phyloP scores from a whole-genome alignment of 2,113 vertebrate genomes.

The Cepphus grylle region DNA sequence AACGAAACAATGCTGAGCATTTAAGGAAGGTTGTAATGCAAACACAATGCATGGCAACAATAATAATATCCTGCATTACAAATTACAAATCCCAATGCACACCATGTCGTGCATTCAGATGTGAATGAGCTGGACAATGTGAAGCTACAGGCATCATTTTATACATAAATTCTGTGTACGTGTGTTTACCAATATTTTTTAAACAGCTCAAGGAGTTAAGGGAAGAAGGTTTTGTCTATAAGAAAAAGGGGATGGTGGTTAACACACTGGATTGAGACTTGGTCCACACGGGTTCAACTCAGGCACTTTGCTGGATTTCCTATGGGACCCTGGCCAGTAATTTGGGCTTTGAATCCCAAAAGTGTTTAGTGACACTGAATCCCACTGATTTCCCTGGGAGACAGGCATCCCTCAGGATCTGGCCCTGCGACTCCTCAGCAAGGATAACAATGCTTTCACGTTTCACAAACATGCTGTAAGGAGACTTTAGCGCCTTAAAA shows the following conservation, averaged over 20 bases:
- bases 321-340: background rate
- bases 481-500: background rate
- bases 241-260: background rate
- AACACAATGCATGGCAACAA: background rate
- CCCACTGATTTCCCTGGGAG: background rate
- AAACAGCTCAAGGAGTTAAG: background rate
- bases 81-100: background rate
- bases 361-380: background rate
- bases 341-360: background rate
- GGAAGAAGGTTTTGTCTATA: background rate
- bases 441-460: background rate
- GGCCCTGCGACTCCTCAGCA: background rate
- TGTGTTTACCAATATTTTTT: background rate
- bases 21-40: constrained; percentile 6
- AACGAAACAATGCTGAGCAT: constrained; percentile 11
- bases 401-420: background rate
- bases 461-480: background rate
- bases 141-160: background rate
- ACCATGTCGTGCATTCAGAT: background rate
- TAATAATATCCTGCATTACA: background rate
- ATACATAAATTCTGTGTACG: background rate
- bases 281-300: background rate
- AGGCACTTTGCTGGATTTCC: background rate
- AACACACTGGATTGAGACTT: background rate
- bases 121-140: background rate